Base-by-base conservation (phyloP, 1,140 invertebrate genomes). In the Sitophilus oryzae region DNA sequence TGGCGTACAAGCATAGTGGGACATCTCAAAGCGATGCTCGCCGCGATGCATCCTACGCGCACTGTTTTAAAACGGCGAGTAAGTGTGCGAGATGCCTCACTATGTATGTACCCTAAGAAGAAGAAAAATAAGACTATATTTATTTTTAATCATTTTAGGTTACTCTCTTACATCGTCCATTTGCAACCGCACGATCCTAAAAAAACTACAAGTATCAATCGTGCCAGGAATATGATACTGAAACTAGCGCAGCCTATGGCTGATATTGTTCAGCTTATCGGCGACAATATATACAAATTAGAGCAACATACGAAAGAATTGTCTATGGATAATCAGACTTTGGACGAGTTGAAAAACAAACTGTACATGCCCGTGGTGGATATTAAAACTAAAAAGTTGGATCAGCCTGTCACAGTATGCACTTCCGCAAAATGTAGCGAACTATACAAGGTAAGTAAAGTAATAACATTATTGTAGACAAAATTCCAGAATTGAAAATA, bases 361-460 rank as follows among this genome's bases (percentile, higher is more conserved):
- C 30, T 53, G 1, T 19, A 43, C 14, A 40, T 53, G 9, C 51
- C 51, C 21, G 30, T 46, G 3, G 46, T 53, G 16, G 36, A 53
- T 20, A 36, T 53, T 3, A 30, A 46, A 40, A 34, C 38, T 3
- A 34, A 2, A 2, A 40, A 53, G 34, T 18, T 53, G 41, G 2
- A 6, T 4, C 42, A 53, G 35, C 51, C 51, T n/a, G 43, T 40
- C 9, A 53, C 51, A 5, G 51, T 53, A 19, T 53, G 51, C 19
- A 38, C 42, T 11, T 25, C 18, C 23, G 15, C 19, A 8, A 53
- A 53, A 46, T 53, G 51, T 25, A 21, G 38, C 36, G 5, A 42
- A 19, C 23, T 40, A 38, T 53, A 53, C 20, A 37, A 20, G 41
- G 51, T 46, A 40, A 52, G 40, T 50, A n/a, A n/a, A n/a, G n/a